These are phyloP conservation scores for Polypedilum pembai DNA, from an alignment of 1,140 invertebrate species.

Conservation along the genomic window DNA sequence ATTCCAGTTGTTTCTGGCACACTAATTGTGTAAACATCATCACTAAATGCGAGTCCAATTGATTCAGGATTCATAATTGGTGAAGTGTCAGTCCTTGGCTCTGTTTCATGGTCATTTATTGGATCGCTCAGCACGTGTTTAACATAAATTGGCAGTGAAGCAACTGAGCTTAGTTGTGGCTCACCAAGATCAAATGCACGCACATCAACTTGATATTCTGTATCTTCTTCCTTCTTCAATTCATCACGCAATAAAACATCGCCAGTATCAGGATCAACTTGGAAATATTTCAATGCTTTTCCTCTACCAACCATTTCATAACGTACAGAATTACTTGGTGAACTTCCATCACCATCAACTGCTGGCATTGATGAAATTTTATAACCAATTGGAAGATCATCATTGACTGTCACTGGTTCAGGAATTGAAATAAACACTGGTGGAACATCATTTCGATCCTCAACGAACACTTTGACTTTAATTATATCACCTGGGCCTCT, in stretches of 20 bases:
- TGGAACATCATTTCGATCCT: conserved; percentile 75
- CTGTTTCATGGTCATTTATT: conserved; percentile 33
- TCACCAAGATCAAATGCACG: conserved; percentile 80
- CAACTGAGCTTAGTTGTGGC: conserved; percentile 70
- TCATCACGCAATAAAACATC: conserved; percentile 70
- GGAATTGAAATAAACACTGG: conserved; percentile 76
- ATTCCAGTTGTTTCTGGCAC: conserved; percentile 56
- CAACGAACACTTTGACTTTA: conserved; percentile 65
- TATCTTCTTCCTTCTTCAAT: conserved; percentile 72
- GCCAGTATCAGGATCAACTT: conserved; percentile 76
- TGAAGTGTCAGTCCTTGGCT: conserved; percentile 34
- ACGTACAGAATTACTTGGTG: conserved; percentile 68
- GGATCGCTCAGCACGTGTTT: conserved; percentile 60
- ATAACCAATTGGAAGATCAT: conserved; percentile 71
- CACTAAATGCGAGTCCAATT: conserved; percentile 71
- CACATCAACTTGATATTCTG: conserved; percentile 79
- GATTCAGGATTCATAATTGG: conserved; percentile 48
- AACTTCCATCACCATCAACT: conserved; percentile 71
- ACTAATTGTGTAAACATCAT: conserved; percentile 71
- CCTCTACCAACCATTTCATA: conserved; percentile 76
- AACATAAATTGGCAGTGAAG: conserved; percentile 72
- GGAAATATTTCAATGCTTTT: conserved; percentile 73
- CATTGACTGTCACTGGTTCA: conserved; percentile 72
- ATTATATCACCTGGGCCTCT: conserved; percentile 63
- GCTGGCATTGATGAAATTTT: conserved; percentile 69